Evolutionary conservation across 2,797 vertebrate species (phyloP).

Genomic region (Morelia viridis): DNA sequence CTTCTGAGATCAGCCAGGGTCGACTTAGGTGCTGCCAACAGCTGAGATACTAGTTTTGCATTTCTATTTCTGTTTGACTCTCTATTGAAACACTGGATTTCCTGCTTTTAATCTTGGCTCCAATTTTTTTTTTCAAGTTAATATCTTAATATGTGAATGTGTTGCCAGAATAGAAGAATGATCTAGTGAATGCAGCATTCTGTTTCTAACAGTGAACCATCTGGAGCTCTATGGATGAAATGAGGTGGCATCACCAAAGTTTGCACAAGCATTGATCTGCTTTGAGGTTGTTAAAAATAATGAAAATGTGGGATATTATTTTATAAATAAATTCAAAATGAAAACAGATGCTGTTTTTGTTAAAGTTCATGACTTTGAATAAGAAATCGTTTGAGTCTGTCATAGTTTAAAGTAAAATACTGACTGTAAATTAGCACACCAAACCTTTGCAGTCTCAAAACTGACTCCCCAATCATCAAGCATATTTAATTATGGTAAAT

Average conservation of each 20-base stretch:
- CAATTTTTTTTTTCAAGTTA: not conserved
- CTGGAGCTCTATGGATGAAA: not conserved
- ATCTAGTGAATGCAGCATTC: not conserved
- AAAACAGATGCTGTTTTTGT: not conserved
- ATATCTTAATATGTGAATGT: not conserved
- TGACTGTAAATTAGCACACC: not conserved
- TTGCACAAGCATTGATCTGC: not conserved
- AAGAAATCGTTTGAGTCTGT: not conserved
- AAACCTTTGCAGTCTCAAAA: not conserved
- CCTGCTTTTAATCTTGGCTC: not conserved
- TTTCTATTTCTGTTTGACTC: not conserved
- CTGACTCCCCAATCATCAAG: not conserved
- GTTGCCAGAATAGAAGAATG: not conserved
- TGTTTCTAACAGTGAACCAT: not conserved
- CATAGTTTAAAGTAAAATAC: not conserved
- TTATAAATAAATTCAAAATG: not conserved
- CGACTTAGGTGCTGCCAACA: not conserved
- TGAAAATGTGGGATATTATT: not conserved
- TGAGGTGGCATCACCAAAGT: not conserved
- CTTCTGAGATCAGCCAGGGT: not conserved
- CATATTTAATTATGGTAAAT: not conserved
- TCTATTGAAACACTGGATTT: not conserved
- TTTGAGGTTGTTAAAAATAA: not conserved
- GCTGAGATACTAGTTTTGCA: not conserved
- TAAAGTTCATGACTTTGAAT: not conserved